Evolutionary conservation across 2,113 vertebrate genomes (phyloP), one percentile per base, ranked within the genome.

Genomic region (Lonchura striata): DNA sequence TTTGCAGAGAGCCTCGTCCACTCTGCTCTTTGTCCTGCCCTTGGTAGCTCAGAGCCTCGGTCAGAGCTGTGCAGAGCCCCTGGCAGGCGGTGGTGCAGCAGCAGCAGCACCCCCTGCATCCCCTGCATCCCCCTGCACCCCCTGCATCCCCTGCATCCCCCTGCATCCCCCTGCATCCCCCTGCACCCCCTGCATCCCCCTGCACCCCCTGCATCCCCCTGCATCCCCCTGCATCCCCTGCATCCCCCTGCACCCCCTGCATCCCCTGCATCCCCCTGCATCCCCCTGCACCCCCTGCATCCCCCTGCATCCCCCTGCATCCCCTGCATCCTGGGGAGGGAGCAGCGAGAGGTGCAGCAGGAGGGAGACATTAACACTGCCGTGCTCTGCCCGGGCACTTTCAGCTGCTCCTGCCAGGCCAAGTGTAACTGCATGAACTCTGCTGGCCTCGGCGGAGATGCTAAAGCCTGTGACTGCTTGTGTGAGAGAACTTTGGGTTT

Each of bases 91-190:
- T 13, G 68, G 11, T 22, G 66, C 23, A 8, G 27, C 19, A 0
- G 27, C 19, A 0, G 1, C 1, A 1, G 25, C 31, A 22, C 10
- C 54, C 3, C 10, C 37, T 16, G 52, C 21, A 50, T 70, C n/a
- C n/a, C n/a, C n/a, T n/a, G n/a, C n/a, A n/a, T n/a, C n/a, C n/a
- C n/a, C n/a, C n/a, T n/a, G n/a, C n/a, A n/a, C n/a, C n/a, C n/a
- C n/a, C n/a, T n/a, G n/a, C n/a, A 22, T 11, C 54, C 3, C 10
- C 37, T 16, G 52, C 21, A 50, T 70, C 60, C 27, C 0, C 0
- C 11, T 21, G n/a, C n/a, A n/a, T n/a, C n/a, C n/a, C n/a, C n/a
- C n/a, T n/a, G n/a, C n/a, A n/a, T n/a, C n/a, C n/a, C n/a, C n/a
- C n/a, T n/a, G n/a, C n/a, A n/a, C n/a, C n/a, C n/a, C n/a, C n/a